A percentile compares a stretch with the other conserved stretches of the same genome.
phyloP scores from a whole-genome alignment of 2,797 vertebrate genomes.

The Protosalanx chinensis region DNA sequence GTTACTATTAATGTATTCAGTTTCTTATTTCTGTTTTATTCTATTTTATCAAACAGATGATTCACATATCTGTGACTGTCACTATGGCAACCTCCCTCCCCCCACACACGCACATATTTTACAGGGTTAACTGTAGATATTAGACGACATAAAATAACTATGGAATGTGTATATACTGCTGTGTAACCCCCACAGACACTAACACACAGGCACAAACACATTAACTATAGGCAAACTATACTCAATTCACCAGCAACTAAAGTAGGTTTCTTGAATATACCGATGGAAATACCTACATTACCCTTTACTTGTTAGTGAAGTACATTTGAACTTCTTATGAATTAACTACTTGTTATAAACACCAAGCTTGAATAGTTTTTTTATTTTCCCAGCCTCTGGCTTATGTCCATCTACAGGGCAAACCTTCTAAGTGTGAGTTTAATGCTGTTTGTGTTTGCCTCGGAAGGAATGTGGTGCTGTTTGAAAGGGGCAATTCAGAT shows the following conservation, averaged over 20 bases:
- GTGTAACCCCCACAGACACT: too few species aligned
- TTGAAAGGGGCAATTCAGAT: constrained; percentile 18
- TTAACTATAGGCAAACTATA: neutral
- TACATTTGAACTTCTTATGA: neutral
- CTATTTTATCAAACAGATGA: constrained; percentile 14
- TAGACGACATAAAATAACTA: constrained; percentile 29
- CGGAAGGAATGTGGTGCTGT: constrained; percentile 29
- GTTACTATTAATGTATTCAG: neutral
- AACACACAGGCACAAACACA: neutral
- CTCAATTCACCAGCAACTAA: too few species aligned
- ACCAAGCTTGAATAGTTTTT: neutral
- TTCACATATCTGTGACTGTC: constrained; percentile 36
- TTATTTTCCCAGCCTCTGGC: neutral
- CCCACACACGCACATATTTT: too few species aligned
- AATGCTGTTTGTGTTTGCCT: constrained; percentile 32
- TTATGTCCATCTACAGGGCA: constrained; percentile 24
- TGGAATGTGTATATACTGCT: neutral
- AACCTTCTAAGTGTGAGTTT: constrained; percentile 22
- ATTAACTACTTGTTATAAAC: too few species aligned
- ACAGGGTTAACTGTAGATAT: constrained; percentile 16
- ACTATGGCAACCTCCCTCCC: constrained; percentile 56
- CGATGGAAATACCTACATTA: neutral
- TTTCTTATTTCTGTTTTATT: neutral
- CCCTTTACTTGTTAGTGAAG: neutral
- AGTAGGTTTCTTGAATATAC: neutral